Base-by-base conservation (phyloP, 1,140 invertebrate species). In the Panonychus citri region DNA sequence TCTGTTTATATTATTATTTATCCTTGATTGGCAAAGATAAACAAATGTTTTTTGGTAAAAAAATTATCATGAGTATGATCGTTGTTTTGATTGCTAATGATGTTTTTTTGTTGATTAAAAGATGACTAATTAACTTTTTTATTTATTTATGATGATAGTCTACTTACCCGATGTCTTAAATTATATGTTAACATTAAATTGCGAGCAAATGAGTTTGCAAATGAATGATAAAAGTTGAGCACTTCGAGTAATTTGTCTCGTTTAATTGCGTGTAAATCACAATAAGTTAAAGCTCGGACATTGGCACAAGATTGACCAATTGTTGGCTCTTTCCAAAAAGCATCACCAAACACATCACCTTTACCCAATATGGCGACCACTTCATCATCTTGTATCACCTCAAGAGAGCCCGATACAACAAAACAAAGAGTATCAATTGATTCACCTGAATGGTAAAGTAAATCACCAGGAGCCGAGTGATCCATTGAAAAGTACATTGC, bases 401-500 rank as follows among this genome's bases (percentile, higher is more conserved):
- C 95, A 58, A 99, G 75, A 51, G 91, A 97, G 37, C 95, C 95
- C 10, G 88, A 93, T 48, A 98, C 91, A 63, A 99, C 95, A 73
- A 99, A 99, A 73, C 93, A 99, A 1, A 99, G 75, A 19, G 87
- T 89, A 72, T 99, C 95, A 59, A 99, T 91, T 61, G 86, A 93
- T 74, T 99, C 95, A 54, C 95, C 94, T 8, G 53, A 53, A 54
- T 61, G 60, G 34, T 61, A 61, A 4, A 96, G 77, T 43, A 95
- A 71, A 73, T 95, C 89, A 42, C 89, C 89, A 25, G 88, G 89
- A 49, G 89, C 87, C 49, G 85, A 88, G 71, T 98, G 93, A 57
- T 88, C 93, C 86, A 94, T 96, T 60, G 85, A 88, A 71, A 98
- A 97, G 71, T 97, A 91, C 86, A 97, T 96, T 46, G 95, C 95